These are phyloP conservation scores for Delia radicum DNA, from an alignment of 1,140 invertebrate species.

Conservation along the genomic window DNA sequence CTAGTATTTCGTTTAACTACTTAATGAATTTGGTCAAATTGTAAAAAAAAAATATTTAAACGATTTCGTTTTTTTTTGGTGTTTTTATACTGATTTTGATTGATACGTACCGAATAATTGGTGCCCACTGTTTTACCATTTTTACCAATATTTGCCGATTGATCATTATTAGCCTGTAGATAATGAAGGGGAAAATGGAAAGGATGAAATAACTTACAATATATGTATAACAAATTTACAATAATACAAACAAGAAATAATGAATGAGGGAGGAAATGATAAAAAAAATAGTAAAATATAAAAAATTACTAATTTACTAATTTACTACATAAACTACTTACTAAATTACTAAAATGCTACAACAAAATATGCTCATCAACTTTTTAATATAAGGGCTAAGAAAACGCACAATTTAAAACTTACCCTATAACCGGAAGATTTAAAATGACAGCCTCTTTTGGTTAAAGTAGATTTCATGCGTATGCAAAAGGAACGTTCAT, in stretches of 20 bases:
- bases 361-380: background rate
- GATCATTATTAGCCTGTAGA: slow-evolving; percentile 54
- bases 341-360: background rate
- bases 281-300: background rate
- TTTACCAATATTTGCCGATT: slow-evolving; percentile 55
- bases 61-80: background rate
- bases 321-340: background rate
- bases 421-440: slow-evolving; percentile 96
- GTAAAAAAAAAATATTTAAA: background rate
- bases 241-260: background rate
- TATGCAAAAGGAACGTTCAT: slow-evolving; percentile 91
- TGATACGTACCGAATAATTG: slow-evolving; percentile 58
- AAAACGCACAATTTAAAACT: slow-evolving; percentile 54
- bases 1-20: background rate
- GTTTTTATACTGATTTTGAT: slow-evolving; percentile 51
- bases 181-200: slow-evolving; percentile 51
- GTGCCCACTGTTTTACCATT: slow-evolving; percentile 55
- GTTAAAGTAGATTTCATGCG: slow-evolving; percentile 98
- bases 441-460: slow-evolving; percentile 96
- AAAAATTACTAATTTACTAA: too few relatives aligned
- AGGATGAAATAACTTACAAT: slow-evolving; percentile 45
- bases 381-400: background rate
- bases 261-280: slow-evolving; percentile 16
- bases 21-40: background rate
- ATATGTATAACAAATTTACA: background rate